Percentiles rank a stretch among this genome's conserved stretches.
Conservation (phyloP, 2,888 invertebrate species). For the Balanococcus diminutus region DNA sequence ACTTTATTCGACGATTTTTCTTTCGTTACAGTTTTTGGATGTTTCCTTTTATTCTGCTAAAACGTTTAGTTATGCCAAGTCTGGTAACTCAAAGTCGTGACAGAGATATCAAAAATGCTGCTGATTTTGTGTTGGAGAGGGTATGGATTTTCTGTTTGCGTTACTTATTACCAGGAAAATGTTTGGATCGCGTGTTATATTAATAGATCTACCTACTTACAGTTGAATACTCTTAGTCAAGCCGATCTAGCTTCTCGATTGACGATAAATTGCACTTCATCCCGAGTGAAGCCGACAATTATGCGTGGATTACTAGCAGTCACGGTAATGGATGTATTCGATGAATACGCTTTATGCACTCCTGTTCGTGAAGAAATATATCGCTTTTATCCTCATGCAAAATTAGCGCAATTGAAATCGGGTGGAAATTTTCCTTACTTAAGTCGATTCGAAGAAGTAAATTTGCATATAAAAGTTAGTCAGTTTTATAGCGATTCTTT, state of each 20-base stretch:
- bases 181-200: background rate
- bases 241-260: constrained; percentile 83
- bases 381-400: constrained; percentile 84
- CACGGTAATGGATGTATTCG: constrained; percentile 88
- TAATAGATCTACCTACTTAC: constrained; percentile 60
- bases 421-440: constrained; percentile 92
- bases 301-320: constrained; percentile 70
- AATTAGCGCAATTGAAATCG: constrained; percentile 82
- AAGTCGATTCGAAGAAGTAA: constrained; percentile 85
- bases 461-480: constrained; percentile 81
- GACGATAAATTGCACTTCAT: constrained; percentile 82
- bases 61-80: constrained; percentile 88
- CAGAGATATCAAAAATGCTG: constrained; percentile 78
- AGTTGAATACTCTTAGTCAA: constrained; percentile 83
- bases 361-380: constrained; percentile 80
- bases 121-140: constrained; percentile 89
- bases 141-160: no score
- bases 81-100: constrained; percentile 73
- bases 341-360: constrained; percentile 81
- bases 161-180: background rate
- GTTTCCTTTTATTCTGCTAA: constrained; percentile 79
- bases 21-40: constrained; percentile 75
- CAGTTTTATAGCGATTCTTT: background rate
- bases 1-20: background rate
- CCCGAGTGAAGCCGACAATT: constrained; percentile 78